Conservation (phyloP, 2,113 vertebrate species). For the Chionomys nivalis region DNA sequence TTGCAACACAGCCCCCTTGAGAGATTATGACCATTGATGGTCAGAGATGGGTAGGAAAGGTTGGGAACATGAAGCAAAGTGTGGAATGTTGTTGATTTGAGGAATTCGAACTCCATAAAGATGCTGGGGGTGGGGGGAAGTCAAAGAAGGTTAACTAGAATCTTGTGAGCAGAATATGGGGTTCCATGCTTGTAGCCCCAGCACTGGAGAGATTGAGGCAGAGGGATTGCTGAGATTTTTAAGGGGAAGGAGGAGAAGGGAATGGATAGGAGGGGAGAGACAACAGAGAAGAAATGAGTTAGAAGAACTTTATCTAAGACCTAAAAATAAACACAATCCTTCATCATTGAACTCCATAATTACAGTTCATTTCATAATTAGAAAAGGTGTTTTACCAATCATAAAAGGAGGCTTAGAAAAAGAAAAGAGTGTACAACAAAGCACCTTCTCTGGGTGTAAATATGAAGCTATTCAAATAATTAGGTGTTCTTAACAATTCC, state of each 20-base stretch:
- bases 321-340: background rate
- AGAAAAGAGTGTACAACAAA: background rate
- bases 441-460: background rate
- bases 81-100: background rate
- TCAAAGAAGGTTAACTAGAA: background rate
- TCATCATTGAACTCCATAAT: background rate
- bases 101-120: rapidly evolving
- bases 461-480: background rate
- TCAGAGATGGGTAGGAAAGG: background rate
- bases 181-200: background rate
- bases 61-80: background rate
- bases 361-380: background rate
- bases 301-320: background rate
- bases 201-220: background rate
- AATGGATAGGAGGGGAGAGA: background rate
- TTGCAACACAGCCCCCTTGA: background rate
- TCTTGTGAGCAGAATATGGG: too few relatives aligned
- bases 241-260: too few relatives aligned
- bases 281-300: background rate
- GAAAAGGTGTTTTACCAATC: background rate
- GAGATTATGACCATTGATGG: background rate
- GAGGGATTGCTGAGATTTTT: background rate
- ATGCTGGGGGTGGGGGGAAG: too few relatives aligned
- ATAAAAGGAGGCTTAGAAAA: background rate
- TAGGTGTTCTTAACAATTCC: background rate